Evolutionary conservation across 2,113 vertebrate species (phyloP).

Genomic region (Parus major): DNA sequence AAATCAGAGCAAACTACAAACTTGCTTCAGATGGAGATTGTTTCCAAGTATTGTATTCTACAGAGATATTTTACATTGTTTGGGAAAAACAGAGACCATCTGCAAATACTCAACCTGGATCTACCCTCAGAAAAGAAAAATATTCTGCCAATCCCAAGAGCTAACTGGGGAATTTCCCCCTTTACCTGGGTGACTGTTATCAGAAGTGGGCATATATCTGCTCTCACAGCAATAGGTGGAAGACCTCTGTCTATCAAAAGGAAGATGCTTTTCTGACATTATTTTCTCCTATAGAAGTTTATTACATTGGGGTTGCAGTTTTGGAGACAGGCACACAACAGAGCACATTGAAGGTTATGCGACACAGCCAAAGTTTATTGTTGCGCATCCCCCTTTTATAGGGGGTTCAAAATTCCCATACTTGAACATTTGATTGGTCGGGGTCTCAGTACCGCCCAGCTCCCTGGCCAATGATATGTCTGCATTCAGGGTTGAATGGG

Average conservation of each 20-base stretch:
- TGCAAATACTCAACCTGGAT: neutral
- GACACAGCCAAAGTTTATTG: too few species aligned
- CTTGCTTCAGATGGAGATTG: neutral
- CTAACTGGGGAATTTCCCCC: neutral
- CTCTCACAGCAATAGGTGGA: neutral
- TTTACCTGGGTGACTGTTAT: neutral
- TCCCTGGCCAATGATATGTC: too few species aligned
- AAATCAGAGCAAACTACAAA: neutral
- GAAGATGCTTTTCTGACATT: neutral
- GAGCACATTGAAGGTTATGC: too few species aligned
- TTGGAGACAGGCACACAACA: too few species aligned
- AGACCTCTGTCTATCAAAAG: neutral
- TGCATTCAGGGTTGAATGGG: too few species aligned
- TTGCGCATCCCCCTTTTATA: too few species aligned
- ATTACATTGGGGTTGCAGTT: neutral
- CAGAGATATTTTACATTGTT: neutral
- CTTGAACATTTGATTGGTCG: too few species aligned
- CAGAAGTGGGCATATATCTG: neutral
- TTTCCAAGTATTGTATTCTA: neutral
- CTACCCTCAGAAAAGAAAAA: neutral
- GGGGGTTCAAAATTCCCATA: too few species aligned
- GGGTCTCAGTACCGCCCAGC: too few species aligned
- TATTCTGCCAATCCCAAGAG: neutral
- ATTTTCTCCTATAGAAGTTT: neutral
- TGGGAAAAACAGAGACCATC: neutral